These are phyloP conservation scores for Parnassius smintheus DNA, from an alignment of 2,888 invertebrate species.

Conservation along the genomic window DNA sequence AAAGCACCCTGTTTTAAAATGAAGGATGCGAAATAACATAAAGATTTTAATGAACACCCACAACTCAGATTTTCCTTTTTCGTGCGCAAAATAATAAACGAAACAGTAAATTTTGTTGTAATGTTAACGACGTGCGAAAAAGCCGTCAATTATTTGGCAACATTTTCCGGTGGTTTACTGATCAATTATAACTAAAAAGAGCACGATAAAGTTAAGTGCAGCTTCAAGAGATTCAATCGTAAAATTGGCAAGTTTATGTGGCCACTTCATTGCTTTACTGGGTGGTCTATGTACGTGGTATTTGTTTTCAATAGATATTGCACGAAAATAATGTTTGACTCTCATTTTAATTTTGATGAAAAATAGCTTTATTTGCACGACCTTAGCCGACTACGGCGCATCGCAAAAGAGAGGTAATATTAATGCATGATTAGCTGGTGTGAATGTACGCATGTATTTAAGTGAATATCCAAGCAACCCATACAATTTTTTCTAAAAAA, in stretches of 20 bases:
- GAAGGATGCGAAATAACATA: too few relatives aligned
- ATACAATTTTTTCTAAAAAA: too few relatives aligned
- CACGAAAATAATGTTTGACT: conserved; percentile 1
- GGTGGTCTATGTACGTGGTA: background rate
- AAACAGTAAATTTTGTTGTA: background rate
- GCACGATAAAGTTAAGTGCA: conserved; percentile 23
- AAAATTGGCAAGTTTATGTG: conserved; percentile 20
- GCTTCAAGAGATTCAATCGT: conserved; percentile 18
- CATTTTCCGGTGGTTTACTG: conserved; percentile 2
- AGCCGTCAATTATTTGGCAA: conserved; percentile 4
- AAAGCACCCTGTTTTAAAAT: too few relatives aligned
- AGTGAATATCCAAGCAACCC: too few relatives aligned
- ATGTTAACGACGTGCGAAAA: background rate
- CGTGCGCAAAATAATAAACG: too few relatives aligned
- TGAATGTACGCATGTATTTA: too few relatives aligned
- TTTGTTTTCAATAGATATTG: background rate
- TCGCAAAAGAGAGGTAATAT: too few relatives aligned
- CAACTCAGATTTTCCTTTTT: too few relatives aligned
- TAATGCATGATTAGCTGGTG: too few relatives aligned
- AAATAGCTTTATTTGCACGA: too few relatives aligned
- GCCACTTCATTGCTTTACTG: conserved; percentile 16
- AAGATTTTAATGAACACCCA: too few relatives aligned
- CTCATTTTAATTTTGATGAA: background rate
- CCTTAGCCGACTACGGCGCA: too few relatives aligned
- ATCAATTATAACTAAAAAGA: conserved; percentile 12